phyloP scores from a whole-genome alignment of 2,797 vertebrate species.

The Psittacula echo region DNA sequence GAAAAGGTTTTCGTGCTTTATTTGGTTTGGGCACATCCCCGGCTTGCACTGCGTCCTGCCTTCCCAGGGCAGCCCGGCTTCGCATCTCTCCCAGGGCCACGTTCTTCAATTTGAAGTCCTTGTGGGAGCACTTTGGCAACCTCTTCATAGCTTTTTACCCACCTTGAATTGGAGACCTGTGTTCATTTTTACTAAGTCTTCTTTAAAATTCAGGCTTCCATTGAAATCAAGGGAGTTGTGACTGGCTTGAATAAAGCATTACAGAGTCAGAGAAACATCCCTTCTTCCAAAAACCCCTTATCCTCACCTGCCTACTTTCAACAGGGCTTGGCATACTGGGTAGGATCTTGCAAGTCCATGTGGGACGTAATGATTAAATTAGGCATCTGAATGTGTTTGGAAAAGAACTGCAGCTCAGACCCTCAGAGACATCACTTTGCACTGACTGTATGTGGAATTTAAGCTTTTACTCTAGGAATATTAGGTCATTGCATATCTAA shows the following conservation, averaged over 20 bases:
- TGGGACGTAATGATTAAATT: conserved; percentile 21
- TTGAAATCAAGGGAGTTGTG: not conserved
- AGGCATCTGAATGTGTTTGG: not conserved
- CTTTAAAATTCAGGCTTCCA: not conserved
- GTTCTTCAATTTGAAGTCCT: not conserved
- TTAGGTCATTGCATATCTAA: not conserved
- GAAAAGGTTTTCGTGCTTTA: not conserved
- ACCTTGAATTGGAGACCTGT: not conserved
- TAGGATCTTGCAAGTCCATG: not conserved
- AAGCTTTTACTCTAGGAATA: not conserved
- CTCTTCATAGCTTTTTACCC: not conserved
- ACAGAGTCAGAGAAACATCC: not conserved
- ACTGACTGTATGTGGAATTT: not conserved
- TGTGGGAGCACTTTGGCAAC: not conserved
- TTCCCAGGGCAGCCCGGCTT: not conserved
- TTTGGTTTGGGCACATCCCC: not conserved
- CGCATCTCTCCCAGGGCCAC: accelerated
- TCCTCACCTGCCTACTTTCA: not conserved
- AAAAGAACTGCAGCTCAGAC: not conserved
- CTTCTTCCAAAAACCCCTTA: not conserved
- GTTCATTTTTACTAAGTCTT: not conserved
- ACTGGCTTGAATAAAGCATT: not conserved
- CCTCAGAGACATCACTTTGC: not conserved
- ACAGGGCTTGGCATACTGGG: not conserved
- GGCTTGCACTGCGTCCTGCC: not conserved